Percentiles rank a stretch among this genome's conserved stretches.
phyloP scores from a whole-genome alignment of 2,113 vertebrate species.

The Rissa tridactyla region DNA sequence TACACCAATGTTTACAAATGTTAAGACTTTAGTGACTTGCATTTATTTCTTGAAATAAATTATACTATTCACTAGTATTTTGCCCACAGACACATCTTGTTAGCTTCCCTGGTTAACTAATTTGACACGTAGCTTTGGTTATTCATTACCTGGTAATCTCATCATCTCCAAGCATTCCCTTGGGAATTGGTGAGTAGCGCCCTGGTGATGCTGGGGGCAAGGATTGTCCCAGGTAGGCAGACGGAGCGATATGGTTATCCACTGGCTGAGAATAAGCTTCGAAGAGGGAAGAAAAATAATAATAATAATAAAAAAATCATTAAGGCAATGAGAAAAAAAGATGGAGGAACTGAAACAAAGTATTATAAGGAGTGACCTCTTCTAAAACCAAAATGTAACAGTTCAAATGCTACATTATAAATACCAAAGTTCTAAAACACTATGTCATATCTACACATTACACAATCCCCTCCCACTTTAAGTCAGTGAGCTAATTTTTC shows the following conservation, averaged over 20 bases:
- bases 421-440: background rate
- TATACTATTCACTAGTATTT: background rate
- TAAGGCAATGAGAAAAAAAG: background rate
- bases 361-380: background rate
- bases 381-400: background rate
- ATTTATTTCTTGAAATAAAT: background rate
- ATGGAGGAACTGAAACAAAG: background rate
- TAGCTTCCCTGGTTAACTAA: background rate
- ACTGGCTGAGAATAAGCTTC: slow-evolving; percentile 88
- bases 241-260: slow-evolving; percentile 91
- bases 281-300: background rate
- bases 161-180: slow-evolving; percentile 87
- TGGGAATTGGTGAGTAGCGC: slow-evolving; percentile 87
- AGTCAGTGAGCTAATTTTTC: background rate
- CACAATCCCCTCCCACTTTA: background rate
- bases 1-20: background rate
- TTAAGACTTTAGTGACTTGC: background rate
- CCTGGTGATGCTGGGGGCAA: slow-evolving; percentile 81
- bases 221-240: slow-evolving; percentile 83
- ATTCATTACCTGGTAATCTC: slow-evolving; percentile 86
- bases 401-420: background rate
- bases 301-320: background rate
- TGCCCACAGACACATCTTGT: background rate
- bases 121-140: background rate
- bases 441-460: background rate